These are phyloP conservation scores for Bombus waltoni DNA, from an alignment of 1,140 invertebrate species.

Conservation along the genomic window DNA sequence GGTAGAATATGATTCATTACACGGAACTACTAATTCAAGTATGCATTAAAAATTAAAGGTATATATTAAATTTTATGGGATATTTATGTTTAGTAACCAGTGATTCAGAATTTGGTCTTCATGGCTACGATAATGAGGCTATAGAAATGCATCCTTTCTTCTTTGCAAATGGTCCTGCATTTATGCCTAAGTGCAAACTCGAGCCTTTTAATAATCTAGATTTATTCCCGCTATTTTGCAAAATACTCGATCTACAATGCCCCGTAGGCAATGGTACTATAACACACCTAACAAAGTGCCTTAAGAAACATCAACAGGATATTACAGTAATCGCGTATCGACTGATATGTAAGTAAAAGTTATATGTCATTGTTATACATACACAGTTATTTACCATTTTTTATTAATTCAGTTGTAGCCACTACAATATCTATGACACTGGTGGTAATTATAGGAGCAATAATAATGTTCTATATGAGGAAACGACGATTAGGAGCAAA, in stretches of 20 bases:
- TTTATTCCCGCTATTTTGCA: constrained; percentile 87
- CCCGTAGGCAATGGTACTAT: constrained; percentile 82
- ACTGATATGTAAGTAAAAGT: constrained; percentile 51
- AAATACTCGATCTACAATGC: constrained; percentile 83
- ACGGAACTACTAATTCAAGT: neutral
- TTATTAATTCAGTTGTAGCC: constrained; percentile 50
- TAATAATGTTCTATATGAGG: constrained; percentile 45
- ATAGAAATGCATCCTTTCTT: constrained; percentile 87
- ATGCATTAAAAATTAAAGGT: neutral
- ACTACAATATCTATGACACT: constrained; percentile 20
- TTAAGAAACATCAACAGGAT: constrained; percentile 54
- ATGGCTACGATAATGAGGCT: constrained; percentile 86
- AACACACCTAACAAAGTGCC: constrained; percentile 72
- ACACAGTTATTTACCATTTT: neutral
- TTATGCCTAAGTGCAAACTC: constrained; percentile 82
- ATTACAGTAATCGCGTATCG: constrained; percentile 28
- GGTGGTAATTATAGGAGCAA: constrained; percentile 39
- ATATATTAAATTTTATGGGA: neutral
- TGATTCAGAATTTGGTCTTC: constrained; percentile 84
- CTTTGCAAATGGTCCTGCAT: constrained; percentile 86
- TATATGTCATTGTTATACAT: neutral
- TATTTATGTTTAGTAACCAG: constrained; percentile 78
- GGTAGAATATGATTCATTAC: constrained; percentile 65
- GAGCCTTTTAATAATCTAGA: constrained; percentile 86
- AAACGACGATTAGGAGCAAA: constrained; percentile 26